A percentile compares a stretch with the other conserved stretches of the same genome.
These are phyloP conservation scores for Crematogaster levior DNA, from an alignment of 2,888 invertebrate genomes.

Conservation along the genomic window DNA sequence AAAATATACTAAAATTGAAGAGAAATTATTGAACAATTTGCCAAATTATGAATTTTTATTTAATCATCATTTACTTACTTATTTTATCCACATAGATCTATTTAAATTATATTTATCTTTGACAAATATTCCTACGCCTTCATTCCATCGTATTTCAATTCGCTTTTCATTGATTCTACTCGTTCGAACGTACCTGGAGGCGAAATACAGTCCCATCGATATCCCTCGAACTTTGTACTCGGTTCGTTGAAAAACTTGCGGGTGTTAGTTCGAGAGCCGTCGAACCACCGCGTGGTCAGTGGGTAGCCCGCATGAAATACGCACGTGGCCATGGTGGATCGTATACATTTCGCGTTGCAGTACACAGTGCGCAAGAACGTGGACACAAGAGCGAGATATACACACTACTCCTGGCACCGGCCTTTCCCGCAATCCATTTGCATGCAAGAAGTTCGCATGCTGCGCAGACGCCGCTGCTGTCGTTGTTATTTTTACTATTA, in stretches of 20 bases:
- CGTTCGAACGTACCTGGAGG: background rate
- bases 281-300: constrained; percentile 23
- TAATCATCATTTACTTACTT: background rate
- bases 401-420: constrained; percentile 39
- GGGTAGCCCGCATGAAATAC: constrained; percentile 66
- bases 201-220: background rate
- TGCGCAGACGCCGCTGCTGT: constrained; percentile 69
- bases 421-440: constrained; percentile 77
- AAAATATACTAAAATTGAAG: background rate
- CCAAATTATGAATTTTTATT: background rate
- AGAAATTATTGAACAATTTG: background rate
- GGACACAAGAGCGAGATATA: constrained; percentile 31
- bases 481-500: constrained; percentile 80
- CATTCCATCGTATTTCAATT: background rate
- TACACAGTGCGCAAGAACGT: constrained; percentile 42
- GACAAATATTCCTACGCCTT: background rate
- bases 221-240: background rate
- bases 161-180: background rate
- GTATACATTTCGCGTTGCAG: constrained; percentile 63
- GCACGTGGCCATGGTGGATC: constrained; percentile 46
- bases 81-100: background rate
- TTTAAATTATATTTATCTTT: background rate
- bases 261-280: constrained; percentile 8
- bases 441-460: constrained; percentile 78
- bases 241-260: background rate